phyloP scores from a whole-genome alignment of 2,113 vertebrate species.

The Chitala chitala region DNA sequence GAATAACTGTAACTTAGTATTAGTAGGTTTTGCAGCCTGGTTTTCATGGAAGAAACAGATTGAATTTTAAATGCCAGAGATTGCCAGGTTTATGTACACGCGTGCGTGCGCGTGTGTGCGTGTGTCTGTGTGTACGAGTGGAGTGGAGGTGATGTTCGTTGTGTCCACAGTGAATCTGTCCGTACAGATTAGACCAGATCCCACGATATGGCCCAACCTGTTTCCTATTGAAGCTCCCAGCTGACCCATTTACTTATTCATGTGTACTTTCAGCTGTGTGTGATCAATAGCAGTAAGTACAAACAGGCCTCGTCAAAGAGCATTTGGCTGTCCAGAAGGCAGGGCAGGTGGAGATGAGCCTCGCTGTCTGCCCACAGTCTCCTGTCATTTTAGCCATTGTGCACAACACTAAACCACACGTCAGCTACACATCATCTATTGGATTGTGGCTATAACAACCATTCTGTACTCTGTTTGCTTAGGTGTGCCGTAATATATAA shows the following conservation, averaged over 20 bases:
- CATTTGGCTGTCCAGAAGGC: not conserved
- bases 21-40: not conserved
- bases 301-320: not conserved
- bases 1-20: not conserved
- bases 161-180: conserved; percentile 19
- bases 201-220: conserved; percentile 16
- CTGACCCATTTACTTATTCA: conserved; percentile 25
- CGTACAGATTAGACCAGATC: conserved; percentile 18
- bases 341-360: not conserved
- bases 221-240: conserved; percentile 14
- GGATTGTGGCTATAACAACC: no score
- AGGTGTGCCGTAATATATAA: no score
- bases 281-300: conserved; percentile 15
- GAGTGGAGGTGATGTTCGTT: conserved; percentile 2
- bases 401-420: no score
- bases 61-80: not conserved
- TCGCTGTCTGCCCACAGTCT: not conserved
- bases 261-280: conserved; percentile 15
- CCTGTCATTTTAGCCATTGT: not conserved
- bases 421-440: no score
- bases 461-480: no score
- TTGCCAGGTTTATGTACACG: not conserved
- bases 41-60: not conserved
- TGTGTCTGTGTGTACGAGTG: no score
- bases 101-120: not conserved